phyloP scores from a whole-genome alignment of 2,797 vertebrate genomes.

The Aeoliscus strigatus region DNA sequence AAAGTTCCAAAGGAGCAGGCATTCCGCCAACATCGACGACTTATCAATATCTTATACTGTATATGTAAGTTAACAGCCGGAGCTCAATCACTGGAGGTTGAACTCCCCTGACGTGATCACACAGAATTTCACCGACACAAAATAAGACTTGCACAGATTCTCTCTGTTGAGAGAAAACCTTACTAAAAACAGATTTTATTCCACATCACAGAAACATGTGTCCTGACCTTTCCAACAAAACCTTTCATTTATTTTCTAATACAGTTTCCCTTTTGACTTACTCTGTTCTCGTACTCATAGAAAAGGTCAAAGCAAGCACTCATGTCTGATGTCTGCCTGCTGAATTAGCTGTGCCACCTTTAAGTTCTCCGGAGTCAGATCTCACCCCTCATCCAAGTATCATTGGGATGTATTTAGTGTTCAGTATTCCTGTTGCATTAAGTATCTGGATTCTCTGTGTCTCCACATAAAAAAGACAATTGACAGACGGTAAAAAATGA shows the following conservation, averaged over 20 bases:
- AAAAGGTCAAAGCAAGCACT: slow-evolving; percentile 87
- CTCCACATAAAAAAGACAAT: no score
- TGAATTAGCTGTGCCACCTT: slow-evolving; percentile 72
- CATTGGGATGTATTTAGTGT: slow-evolving; percentile 38
- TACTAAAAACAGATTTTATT: slow-evolving; percentile 78
- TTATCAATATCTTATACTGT: no score
- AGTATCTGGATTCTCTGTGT: no score
- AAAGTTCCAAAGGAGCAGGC: no score
- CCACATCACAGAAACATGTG: slow-evolving; percentile 91
- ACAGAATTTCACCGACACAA: slow-evolving; percentile 8
- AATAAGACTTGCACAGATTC: slow-evolving; percentile 16
- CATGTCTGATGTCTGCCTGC: slow-evolving; percentile 73
- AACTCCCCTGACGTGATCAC: slow-evolving; percentile 11
- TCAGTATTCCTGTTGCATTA: no score
- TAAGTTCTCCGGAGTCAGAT: slow-evolving; percentile 53
- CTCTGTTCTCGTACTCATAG: slow-evolving; percentile 81
- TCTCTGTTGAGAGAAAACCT: slow-evolving; percentile 58
- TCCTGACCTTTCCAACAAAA: slow-evolving; percentile 93
- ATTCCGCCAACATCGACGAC: no score
- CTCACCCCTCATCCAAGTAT: slow-evolving; percentile 12
- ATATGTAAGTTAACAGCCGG: no score
- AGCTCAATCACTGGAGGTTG: slow-evolving; percentile 13
- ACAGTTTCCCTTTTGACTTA: slow-evolving; percentile 84
- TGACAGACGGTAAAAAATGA: no score
- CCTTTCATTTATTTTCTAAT: slow-evolving; percentile 94